Percentiles rank a stretch among this genome's conserved stretches.
phyloP scores from a whole-genome alignment of 2,888 invertebrate species.

The Leptinotarsa haldemani region DNA sequence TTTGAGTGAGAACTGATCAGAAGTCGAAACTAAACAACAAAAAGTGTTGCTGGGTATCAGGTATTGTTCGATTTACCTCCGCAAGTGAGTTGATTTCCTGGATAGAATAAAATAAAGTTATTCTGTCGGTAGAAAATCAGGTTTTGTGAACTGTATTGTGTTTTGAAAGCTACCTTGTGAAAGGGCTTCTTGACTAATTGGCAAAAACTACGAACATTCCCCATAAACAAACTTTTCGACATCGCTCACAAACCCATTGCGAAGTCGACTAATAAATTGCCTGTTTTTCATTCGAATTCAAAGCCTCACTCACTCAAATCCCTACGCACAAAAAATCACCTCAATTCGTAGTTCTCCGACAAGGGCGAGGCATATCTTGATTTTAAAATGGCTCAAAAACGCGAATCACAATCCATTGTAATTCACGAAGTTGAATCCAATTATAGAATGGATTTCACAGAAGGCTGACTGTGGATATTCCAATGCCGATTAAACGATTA shows the following conservation, averaged over 20 bases:
- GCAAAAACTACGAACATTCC: neutral
- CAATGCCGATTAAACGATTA: neutral
- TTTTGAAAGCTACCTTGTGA: too few species aligned
- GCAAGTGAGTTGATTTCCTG: too few species aligned
- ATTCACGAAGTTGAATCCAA: conserved; percentile 42
- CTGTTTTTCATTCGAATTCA: conserved; percentile 17
- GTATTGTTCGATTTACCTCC: too few species aligned
- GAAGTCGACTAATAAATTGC: neutral
- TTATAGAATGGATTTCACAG: conserved; percentile 45
- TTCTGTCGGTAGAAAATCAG: too few species aligned
- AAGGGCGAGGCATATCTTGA: conserved; percentile 33
- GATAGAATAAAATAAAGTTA: neutral
- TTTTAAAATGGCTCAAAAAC: conserved; percentile 31
- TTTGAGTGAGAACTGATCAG: too few species aligned
- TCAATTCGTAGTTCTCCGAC: conserved; percentile 15
- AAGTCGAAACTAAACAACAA: too few species aligned
- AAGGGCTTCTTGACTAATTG: neutral
- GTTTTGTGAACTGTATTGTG: too few species aligned
- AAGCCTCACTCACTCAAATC: conserved; percentile 20
- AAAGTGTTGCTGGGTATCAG: too few species aligned
- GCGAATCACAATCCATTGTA: conserved; percentile 40
- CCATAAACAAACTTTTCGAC: neutral
- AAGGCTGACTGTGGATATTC: conserved; percentile 19
- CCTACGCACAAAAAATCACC: conserved; percentile 22
- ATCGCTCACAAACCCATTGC: conserved; percentile 5